Base-by-base conservation (phyloP, 2,113 vertebrate genomes). In the Phylloscopus whistleri region DNA sequence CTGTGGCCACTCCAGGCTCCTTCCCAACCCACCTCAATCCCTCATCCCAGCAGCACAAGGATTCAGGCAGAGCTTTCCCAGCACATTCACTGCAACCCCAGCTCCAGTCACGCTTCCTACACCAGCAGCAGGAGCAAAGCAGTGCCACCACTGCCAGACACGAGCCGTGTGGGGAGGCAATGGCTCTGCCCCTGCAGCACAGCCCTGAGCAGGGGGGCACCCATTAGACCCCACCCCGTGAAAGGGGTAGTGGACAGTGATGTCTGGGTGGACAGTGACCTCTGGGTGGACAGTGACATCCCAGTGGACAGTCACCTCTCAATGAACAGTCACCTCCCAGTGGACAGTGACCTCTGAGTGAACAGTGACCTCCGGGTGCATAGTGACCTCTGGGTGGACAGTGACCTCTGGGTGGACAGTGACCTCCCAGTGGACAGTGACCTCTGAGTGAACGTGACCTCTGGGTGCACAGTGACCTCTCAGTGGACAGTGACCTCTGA, bases 111-210 rank as follows among this genome's bases (percentile, higher is more conserved):
- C 0, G 1, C 24, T 46, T 70, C 56, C 60, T 27, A 16, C 63
- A 15, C 4, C 16, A 82, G 59, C 62, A 55, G 56, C 48, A 83
- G 75, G 35, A 28, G 39, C 62, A 55, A 59, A 86, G 63, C 39
- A 31, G 22, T 10, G 51, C 49, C 59, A 46, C 3, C 64, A 7
- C 44, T 37, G 31, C 37, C 92, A 74, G 31, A 33, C 74, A 55
- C 0, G 0, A 89, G 55, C 64, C 53, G 14, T 9, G 3, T 1
- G 7, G 7, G 10, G 12, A 90, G 24, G 7, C 16, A 41, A 13
- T 1, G 23, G 19, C 9, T 60, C 66, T 62, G 27, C 2, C 15
- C 28, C 21, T 30, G 22, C 39, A 68, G 73, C 30, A 41, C 52
- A n/a, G 31, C 39, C 33, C 41, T 0, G 2, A 37, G 53, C 39